phyloP scores from a whole-genome alignment of 2,797 vertebrate genomes.

The Holocentrus rufus region DNA sequence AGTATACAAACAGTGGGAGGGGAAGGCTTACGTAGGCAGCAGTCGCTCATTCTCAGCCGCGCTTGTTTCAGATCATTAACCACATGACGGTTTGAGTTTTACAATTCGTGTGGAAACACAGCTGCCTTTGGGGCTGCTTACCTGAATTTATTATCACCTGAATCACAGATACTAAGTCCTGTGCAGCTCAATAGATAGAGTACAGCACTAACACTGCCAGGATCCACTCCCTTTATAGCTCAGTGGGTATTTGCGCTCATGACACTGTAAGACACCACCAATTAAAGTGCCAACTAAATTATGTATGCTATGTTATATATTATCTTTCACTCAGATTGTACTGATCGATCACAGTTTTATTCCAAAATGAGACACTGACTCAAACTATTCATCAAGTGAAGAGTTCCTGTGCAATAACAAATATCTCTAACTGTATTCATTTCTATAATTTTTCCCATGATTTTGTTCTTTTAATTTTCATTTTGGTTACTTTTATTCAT shows the following conservation, averaged over 20 bases:
- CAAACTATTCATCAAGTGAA: no score
- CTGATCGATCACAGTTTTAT: not conserved
- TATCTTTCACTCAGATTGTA: slow-evolving; percentile 5
- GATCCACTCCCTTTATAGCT: not conserved
- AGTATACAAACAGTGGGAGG: not conserved
- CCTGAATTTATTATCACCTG: not conserved
- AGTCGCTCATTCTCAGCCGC: not conserved
- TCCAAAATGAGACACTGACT: no score
- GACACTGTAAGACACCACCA: no score
- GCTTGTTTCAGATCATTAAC: slow-evolving; percentile 8
- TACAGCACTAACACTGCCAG: not conserved
- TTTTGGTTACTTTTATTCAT: no score
- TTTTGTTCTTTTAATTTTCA: no score
- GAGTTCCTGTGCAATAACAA: no score
- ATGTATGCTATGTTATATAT: not conserved
- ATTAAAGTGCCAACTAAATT: no score
- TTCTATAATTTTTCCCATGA: no score
- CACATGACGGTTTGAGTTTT: not conserved
- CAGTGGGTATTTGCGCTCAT: not conserved
- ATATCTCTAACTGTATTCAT: no score
- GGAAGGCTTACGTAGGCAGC: not conserved
- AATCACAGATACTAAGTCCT: not conserved
- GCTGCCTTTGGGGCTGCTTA: not conserved
- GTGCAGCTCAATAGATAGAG: not conserved
- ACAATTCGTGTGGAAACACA: not conserved